Base-by-base conservation (phyloP, 2,113 vertebrate genomes). In the Xenopus laevis region DNA sequence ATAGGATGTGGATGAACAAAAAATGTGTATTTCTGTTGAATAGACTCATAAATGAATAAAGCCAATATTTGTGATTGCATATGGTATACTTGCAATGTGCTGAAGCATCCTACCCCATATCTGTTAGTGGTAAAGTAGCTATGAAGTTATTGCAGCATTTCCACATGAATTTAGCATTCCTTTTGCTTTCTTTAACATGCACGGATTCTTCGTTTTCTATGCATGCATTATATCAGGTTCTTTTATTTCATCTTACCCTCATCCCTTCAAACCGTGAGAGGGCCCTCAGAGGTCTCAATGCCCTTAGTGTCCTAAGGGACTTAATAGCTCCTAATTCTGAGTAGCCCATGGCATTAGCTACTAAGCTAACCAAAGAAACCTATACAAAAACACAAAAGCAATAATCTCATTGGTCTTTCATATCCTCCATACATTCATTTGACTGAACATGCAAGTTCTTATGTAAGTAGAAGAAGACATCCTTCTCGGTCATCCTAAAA, bases 191-290 rank as follows among this genome's bases (percentile, higher is more conserved):
- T 69, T 62, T 82, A 79, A 83, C 91, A 92, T 92, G 91, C 91
- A 91, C 74, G 44, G 77, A 27, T 78, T 45, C 27, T n/a, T 65
- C 33, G 53, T 83, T 71, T 83, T 77, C 69, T 71, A 79, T 72
- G 66, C 61, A 82, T 67, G 60, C 52, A 73, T 82, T 27, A 77
- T 17, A 77, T 79, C 33, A 80, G 23, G 63, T 69, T 71, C 20
- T 77, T 84, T 72, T 10, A 33, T 46, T 83, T 79, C 67, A 78
- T 86, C 94, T 97, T 93, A 99, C 97, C 95, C 96, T 93, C 95
- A 99, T 99, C 85, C 97, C 97, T 89, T 99, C 97, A 82, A 99
- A 99, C 27, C 97, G 90, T 68, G 97, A 98, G 86, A 99, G 87
- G 71, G 97, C 97, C 86, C 97, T 94, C 79, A 99, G 86, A 44